Evolutionary conservation across 2,888 invertebrate species (phyloP).

Genomic region (Melinopterus prodromus): DNA sequence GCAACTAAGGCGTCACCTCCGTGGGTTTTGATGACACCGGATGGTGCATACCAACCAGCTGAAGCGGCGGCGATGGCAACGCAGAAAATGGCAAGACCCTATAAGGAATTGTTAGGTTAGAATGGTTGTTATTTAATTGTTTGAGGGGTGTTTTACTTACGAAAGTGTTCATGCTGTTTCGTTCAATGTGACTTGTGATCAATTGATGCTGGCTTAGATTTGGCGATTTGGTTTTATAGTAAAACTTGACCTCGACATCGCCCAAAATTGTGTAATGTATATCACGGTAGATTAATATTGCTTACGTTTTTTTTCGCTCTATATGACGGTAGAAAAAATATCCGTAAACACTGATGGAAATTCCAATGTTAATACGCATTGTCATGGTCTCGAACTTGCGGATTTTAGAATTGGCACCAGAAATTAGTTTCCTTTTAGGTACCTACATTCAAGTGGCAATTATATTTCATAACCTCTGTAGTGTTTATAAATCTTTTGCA

Average conservation of each 20-base stretch:
- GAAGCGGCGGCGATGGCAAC: conserved; percentile 27
- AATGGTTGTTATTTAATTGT: neutral
- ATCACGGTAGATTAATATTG: too few species aligned
- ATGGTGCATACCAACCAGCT: conserved; percentile 34
- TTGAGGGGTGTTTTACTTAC: conserved; percentile 27
- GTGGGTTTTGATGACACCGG: conserved; percentile 24
- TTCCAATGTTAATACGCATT: neutral
- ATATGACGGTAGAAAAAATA: neutral
- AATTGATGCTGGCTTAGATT: neutral
- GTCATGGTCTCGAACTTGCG: neutral
- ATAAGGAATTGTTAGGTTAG: neutral
- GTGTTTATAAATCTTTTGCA: too few species aligned
- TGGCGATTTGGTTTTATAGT: neutral
- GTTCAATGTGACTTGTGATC: neutral
- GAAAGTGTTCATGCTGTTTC: conserved; percentile 31
- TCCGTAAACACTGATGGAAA: neutral
- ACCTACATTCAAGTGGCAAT: too few species aligned
- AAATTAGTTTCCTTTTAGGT: too few species aligned
- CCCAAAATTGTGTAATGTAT: neutral
- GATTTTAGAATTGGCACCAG: neutral
- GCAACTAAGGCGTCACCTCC: conserved; percentile 27
- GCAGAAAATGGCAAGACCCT: conserved; percentile 37
- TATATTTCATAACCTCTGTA: too few species aligned
- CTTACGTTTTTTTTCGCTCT: too few species aligned
- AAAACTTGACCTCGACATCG: neutral